These are phyloP conservation scores for Ptiloglossa arizonensis DNA, from an alignment of 1,140 invertebrate genomes.

Conservation along the genomic window DNA sequence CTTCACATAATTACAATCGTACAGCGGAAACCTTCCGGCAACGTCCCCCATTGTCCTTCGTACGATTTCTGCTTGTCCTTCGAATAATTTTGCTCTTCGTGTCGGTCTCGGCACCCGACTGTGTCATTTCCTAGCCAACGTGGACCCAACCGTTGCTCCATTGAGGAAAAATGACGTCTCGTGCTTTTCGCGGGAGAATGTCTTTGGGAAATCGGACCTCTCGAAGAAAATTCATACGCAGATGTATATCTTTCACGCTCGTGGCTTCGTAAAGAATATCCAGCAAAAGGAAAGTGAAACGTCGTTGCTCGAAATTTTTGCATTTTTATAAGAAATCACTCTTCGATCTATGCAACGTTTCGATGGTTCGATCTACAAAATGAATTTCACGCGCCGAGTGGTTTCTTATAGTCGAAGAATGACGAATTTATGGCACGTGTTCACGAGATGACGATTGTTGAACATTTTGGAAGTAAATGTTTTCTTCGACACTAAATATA, in stretches of 20 bases:
- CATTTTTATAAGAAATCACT: neutral
- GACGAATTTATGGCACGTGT: no score
- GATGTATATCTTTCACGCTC: neutral
- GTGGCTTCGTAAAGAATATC: neutral
- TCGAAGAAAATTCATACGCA: neutral
- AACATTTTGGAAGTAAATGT: no score
- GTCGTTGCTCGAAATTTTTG: no score
- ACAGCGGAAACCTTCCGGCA: neutral
- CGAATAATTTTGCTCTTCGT: constrained; percentile 19
- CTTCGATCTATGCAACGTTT: neutral
- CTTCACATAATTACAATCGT: constrained; percentile 53
- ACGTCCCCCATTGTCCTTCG: constrained; percentile 16
- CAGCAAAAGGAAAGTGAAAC: neutral
- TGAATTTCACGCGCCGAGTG: neutral
- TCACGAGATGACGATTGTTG: no score
- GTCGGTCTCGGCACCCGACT: neutral
- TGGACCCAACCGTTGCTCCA: neutral
- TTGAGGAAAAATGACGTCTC: neutral
- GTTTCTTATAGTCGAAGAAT: no score
- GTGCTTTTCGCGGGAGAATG: neutral
- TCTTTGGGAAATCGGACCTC: neutral
- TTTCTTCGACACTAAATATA: no score
- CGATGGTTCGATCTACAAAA: neutral
- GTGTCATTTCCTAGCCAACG: neutral
- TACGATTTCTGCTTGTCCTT: constrained; percentile 6